These are phyloP conservation scores for Oceanodroma tethys DNA, from an alignment of 2,113 vertebrate genomes.

Conservation along the genomic window DNA sequence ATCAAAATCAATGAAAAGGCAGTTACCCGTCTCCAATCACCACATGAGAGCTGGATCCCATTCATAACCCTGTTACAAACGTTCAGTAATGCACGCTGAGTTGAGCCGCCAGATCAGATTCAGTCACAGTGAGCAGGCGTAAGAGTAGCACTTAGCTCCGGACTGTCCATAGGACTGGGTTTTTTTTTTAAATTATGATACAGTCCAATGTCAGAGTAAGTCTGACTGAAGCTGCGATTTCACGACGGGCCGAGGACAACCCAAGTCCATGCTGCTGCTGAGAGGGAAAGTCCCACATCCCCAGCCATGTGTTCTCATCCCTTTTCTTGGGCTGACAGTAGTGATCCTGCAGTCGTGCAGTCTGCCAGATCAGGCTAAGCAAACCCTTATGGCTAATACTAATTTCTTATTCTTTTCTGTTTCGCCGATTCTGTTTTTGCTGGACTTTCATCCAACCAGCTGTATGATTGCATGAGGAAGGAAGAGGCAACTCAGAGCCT, in stretches of 20 bases:
- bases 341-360: accelerated
- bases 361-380: background rate
- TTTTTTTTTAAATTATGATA: background rate
- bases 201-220: background rate
- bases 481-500: background rate
- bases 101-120: background rate
- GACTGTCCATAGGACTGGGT: background rate
- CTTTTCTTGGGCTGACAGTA: background rate
- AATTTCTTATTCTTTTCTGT: background rate
- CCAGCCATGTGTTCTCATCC: background rate
- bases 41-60: background rate
- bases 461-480: background rate
- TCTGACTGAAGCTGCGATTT: background rate
- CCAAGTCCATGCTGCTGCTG: background rate
- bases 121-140: accelerated
- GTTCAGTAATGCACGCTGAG: accelerated
- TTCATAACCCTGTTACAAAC: too few species aligned
- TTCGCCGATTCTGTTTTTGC: background rate
- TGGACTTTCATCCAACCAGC: background rate
- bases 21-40: background rate
- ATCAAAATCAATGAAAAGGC: background rate
- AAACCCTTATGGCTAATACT: background rate
- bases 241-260: background rate
- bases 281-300: background rate
- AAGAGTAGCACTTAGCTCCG: background rate